phyloP scores from a whole-genome alignment of 2,888 invertebrate species.

The Altica lythri region DNA sequence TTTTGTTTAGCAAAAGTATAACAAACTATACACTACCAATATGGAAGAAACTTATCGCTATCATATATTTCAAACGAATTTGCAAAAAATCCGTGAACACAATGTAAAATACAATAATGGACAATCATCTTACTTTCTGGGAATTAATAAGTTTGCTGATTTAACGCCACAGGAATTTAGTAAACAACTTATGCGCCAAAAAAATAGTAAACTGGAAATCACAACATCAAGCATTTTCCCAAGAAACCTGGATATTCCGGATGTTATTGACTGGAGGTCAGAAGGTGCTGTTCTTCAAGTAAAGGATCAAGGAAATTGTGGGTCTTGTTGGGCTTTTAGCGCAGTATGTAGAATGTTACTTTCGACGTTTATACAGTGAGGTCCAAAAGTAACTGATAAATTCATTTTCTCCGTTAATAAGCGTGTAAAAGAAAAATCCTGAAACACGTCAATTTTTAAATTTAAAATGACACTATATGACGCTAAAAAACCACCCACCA shows the following conservation, averaged over 20 bases:
- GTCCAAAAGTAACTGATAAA: too few relatives aligned
- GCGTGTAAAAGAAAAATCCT: too few relatives aligned
- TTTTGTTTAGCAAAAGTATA: neutral
- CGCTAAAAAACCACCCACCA: too few relatives aligned
- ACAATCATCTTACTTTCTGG: neutral
- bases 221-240: too few relatives aligned
- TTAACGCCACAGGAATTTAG: neutral
- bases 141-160: neutral
- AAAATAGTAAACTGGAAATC: too few relatives aligned
- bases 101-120: neutral
- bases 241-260: neutral
- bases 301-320: conserved; percentile 2
- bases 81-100: neutral
- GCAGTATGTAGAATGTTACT: conserved; percentile 5
- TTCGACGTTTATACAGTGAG: too few relatives aligned
- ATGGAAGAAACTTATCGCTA: neutral
- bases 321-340: conserved; percentile 6
- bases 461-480: too few relatives aligned
- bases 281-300: neutral
- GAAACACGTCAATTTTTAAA: too few relatives aligned
- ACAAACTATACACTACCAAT: neutral
- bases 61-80: neutral
- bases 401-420: too few relatives aligned
- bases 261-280: neutral
- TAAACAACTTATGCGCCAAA: neutral